Evolutionary conservation across 2,797 vertebrate genomes (phyloP), one percentile per base, ranked within the genome.

Genomic region (Manis pentadactyla): DNA sequence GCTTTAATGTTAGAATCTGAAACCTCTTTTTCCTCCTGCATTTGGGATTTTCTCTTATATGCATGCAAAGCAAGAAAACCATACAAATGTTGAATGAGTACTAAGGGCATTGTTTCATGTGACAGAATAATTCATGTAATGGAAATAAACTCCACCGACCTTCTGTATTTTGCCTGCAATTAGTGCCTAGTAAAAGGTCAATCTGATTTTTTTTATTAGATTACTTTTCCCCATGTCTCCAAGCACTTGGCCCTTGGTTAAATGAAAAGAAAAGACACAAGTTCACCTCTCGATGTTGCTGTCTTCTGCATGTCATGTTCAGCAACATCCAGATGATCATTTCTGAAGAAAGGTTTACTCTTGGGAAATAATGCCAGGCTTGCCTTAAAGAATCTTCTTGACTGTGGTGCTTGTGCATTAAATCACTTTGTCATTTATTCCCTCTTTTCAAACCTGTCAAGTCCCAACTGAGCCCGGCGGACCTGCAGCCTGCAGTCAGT

Each of bases 261-360:
- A 82, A 69, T 61, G 42, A n/a, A 63, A 39, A 31, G 25, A 1
- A 25, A 74, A 29, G 2, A 53, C 7, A 57, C 9, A 39, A 46
- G 2, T 12, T 37, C 17, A 21, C 14, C 2, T 1, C 31, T 61
- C 27, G 1, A 89, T 2, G 5, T 53, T 51, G 8, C 6, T 1
- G n/a, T 9, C 12, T 13, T 81, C n/a, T 25, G 11, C 39, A 34
- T 29, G 13, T 3, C 8, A 73, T 63, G 1, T 31, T 27, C 23
- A 10, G 39, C 34, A 27, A 53, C 42, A 46, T 64, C 10, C 46
- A n/a, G 29, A 15, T 11, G 14, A 27, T 17, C 6, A 2, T 51
- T 49, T 49, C 53, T 71, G 61, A 71, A 39, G 31, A 49, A 34
- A 73, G 17, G 39, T 17, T 49, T 59, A 82, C 25, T 49, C 15